Conservation (phyloP, 2,888 invertebrate species). For the Oligia fasciuncula region DNA sequence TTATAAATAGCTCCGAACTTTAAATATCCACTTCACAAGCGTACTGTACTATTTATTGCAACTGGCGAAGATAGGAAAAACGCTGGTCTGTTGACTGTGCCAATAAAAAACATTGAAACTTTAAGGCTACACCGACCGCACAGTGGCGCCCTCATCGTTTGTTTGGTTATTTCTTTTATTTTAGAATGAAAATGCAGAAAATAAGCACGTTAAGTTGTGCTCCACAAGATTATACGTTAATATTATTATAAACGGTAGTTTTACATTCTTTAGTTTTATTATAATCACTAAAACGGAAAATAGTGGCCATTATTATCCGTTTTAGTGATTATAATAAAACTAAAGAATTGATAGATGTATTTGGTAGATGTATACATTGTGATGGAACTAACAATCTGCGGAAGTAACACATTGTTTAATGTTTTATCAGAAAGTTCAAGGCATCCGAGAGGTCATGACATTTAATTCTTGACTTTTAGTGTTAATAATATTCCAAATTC, state of each 20-base stretch:
- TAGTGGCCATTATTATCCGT: no score
- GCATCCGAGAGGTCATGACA: constrained; percentile 18
- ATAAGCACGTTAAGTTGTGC: no score
- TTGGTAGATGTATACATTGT: neutral
- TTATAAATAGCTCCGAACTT: constrained; percentile 32
- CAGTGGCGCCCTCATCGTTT: no score
- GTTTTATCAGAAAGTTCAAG: constrained; percentile 43
- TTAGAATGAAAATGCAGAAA: no score
- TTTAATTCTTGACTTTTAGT: constrained; percentile 13
- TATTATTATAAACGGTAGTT: no score
- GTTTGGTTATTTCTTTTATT: no score
- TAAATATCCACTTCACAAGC: constrained; percentile 18
- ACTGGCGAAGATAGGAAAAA: constrained; percentile 16
- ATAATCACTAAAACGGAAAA: no score
- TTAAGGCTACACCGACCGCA: no score
- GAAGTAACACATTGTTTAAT: constrained; percentile 36
- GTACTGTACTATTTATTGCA: constrained; percentile 21
- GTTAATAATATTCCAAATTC: constrained; percentile 12
- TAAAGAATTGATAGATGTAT: constrained; percentile 13
- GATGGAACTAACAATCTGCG: constrained; percentile 37
- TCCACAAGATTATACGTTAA: no score
- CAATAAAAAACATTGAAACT: constrained; percentile 9
- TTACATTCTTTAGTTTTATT: no score
- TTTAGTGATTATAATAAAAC: no score
- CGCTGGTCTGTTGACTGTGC: neutral